These are phyloP conservation scores for Mantis religiosa DNA, from an alignment of 2,888 invertebrate genomes.

Conservation along the genomic window DNA sequence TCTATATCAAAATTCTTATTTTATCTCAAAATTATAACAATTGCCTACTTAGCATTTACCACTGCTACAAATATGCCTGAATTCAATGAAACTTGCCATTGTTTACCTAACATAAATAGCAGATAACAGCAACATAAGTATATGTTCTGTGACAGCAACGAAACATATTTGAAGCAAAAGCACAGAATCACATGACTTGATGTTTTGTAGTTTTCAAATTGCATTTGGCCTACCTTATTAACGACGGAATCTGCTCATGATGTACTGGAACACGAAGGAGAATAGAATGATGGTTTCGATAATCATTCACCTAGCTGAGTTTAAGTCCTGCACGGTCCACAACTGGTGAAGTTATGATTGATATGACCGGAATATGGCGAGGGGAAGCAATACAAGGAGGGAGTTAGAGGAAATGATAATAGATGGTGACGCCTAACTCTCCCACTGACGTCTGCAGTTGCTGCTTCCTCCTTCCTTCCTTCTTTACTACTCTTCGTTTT, in stretches of 20 bases:
- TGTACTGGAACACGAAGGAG: background rate
- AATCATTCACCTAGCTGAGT: background rate
- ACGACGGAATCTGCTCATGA: background rate
- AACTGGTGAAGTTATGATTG: background rate
- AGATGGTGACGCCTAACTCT: background rate
- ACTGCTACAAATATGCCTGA: no score
- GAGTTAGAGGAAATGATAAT: background rate
- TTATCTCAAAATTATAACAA: no score
- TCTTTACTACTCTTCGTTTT: background rate
- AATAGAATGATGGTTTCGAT: constrained; percentile 4
- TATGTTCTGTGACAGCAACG: no score
- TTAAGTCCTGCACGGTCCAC: background rate
- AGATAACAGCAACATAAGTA: no score
- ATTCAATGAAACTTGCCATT: no score
- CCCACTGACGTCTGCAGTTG: background rate
- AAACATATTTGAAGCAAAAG: no score
- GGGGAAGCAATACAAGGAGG: background rate
- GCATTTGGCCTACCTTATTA: background rate
- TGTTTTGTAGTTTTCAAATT: no score
- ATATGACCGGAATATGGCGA: background rate
- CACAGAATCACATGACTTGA: no score
- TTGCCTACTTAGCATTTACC: no score
- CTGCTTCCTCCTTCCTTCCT: background rate
- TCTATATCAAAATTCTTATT: no score
- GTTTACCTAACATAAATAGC: no score